Percentiles rank a stretch among this genome's conserved stretches.
phyloP scores from a whole-genome alignment of 2,888 invertebrate genomes.

The Agrotis clavis region DNA sequence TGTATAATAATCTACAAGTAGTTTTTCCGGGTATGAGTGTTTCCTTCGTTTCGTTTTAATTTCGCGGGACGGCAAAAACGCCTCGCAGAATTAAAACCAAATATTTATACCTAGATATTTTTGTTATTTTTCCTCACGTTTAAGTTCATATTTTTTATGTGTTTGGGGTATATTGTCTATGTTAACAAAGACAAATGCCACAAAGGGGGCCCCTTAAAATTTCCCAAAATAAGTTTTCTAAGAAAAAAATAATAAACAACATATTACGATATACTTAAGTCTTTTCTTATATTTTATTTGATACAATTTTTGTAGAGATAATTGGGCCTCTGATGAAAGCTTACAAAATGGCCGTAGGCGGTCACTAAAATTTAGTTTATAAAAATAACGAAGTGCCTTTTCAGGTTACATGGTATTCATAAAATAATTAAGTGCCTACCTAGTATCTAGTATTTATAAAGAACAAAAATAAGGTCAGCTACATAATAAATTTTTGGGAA shows the following conservation, averaged over 20 bases:
- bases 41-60: no score
- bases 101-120: no score
- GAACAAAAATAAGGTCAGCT: no score
- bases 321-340: constrained; percentile 2
- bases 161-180: not conserved
- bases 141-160: not conserved
- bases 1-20: no score
- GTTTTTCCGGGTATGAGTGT: no score
- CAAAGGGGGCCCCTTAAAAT: not conserved
- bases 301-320: constrained; percentile 15
- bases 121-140: no score
- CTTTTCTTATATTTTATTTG: not conserved
- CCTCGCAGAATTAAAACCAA: no score
- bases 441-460: no score
- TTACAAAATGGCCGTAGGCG: constrained; percentile 13
- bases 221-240: not conserved
- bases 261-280: not conserved
- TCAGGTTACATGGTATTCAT: not conserved
- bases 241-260: not conserved
- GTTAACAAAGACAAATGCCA: not conserved
- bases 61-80: no score
- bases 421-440: not conserved
- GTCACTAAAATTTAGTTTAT: not conserved
- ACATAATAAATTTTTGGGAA: no score
- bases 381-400: not conserved